These are phyloP conservation scores for Heliconius hortense DNA, from an alignment of 2,888 invertebrate species.

Conservation along the genomic window DNA sequence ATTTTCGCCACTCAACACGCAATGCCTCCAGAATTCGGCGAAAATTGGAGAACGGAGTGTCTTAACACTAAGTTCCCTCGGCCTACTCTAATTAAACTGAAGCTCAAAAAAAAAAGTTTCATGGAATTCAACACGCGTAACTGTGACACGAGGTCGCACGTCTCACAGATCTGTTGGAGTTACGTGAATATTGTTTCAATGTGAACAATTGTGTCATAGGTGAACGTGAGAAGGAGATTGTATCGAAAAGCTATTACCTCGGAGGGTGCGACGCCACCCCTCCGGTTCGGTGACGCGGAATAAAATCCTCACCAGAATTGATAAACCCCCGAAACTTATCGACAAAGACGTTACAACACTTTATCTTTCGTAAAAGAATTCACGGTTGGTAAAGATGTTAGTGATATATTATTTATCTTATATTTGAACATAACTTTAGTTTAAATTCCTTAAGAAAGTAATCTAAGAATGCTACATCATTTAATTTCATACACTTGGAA, in stretches of 20 bases:
- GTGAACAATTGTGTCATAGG: slow-evolving; percentile 66
- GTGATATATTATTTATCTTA: background rate
- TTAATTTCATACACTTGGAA: background rate
- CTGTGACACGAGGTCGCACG: slow-evolving; percentile 59
- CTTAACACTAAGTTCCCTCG: too few relatives aligned
- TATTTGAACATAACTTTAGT: background rate
- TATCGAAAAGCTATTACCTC: slow-evolving; percentile 70
- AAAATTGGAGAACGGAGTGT: too few relatives aligned
- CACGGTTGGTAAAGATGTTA: slow-evolving; percentile 58
- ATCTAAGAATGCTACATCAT: background rate
- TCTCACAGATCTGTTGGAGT: slow-evolving; percentile 61
- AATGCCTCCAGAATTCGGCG: too few relatives aligned
- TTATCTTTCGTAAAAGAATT: slow-evolving; percentile 59
- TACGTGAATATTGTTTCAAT: slow-evolving; percentile 74
- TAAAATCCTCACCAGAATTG: slow-evolving; percentile 75
- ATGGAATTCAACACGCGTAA: slow-evolving; percentile 58
- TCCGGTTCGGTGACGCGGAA: slow-evolving; percentile 61
- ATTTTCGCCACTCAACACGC: too few relatives aligned
- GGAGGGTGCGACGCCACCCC: slow-evolving; percentile 56
- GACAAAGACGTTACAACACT: slow-evolving; percentile 57
- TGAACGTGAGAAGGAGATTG: slow-evolving; percentile 59
- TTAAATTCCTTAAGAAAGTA: background rate
- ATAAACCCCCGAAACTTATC: slow-evolving; percentile 57
- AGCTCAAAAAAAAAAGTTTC: slow-evolving; percentile 27
- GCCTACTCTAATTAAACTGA: too few relatives aligned